phyloP scores from a whole-genome alignment of 2,113 vertebrate species.

The Choloepus hoffmanni region DNA sequence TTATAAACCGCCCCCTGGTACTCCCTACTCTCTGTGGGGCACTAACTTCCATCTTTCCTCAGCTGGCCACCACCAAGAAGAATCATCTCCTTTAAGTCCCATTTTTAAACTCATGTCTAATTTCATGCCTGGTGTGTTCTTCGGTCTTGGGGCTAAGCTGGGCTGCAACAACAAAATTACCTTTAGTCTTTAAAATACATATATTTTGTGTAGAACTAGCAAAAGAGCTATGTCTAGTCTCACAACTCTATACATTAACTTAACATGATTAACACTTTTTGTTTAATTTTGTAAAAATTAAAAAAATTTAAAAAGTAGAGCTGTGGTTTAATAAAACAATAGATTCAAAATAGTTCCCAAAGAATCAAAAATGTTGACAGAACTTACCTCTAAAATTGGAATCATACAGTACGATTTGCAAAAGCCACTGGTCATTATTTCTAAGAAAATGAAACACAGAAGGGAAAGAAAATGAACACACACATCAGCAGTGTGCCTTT shows the following conservation, averaged over 20 bases:
- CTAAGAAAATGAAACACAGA: slow-evolving; percentile 59
- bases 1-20: too few species aligned
- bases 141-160: too few species aligned
- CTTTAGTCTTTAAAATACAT: slow-evolving; percentile 42
- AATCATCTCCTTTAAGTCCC: too few species aligned
- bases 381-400: slow-evolving; percentile 48
- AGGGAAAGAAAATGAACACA: background rate
- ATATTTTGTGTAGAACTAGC: slow-evolving; percentile 7
- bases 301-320: background rate
- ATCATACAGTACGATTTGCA: slow-evolving; percentile 34
- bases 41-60: too few species aligned
- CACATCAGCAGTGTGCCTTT: background rate
- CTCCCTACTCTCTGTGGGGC: too few species aligned
- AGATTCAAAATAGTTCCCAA: slow-evolving; percentile 54
- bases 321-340: slow-evolving; percentile 27
- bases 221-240: background rate
- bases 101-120: too few species aligned
- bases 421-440: slow-evolving; percentile 39
- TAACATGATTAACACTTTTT: slow-evolving; percentile 25
- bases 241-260: slow-evolving; percentile 29
- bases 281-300: slow-evolving; percentile 10
- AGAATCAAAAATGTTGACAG: background rate
- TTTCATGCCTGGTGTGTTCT: too few species aligned
- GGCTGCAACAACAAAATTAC: background rate
- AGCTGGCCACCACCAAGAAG: too few species aligned